A percentile compares a stretch with the other conserved stretches of the same genome.
phyloP scores from a whole-genome alignment of 2,797 vertebrate species.

The Tenualosa thibaudeaui region DNA sequence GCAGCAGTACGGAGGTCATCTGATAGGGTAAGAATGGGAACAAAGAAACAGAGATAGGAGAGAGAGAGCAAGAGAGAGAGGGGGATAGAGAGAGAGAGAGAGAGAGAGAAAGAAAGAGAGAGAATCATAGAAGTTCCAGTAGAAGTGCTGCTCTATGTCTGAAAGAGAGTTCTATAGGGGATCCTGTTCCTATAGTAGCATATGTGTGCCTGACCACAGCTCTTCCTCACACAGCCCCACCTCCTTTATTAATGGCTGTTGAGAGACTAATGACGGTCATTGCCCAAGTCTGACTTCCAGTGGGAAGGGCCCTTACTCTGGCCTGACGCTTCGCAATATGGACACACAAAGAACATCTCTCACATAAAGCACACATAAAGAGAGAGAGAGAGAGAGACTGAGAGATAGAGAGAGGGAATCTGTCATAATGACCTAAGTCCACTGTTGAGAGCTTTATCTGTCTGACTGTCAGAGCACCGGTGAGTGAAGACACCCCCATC shows the following conservation, averaged over 20 bases:
- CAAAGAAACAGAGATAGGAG: slow-evolving; percentile 7
- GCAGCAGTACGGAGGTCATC: slow-evolving; percentile 37
- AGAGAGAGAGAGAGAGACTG: background rate
- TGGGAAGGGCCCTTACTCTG: background rate
- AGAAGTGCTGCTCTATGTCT: background rate
- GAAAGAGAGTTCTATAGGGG: too few relatives aligned
- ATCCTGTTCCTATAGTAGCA: too few relatives aligned
- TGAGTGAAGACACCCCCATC: background rate
- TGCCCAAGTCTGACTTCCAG: background rate
- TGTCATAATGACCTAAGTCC: background rate
- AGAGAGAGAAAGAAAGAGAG: background rate
- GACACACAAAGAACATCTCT: background rate
- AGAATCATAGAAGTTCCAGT: background rate
- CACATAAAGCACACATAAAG: background rate
- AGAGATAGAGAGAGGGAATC: background rate
- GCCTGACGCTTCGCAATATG: background rate
- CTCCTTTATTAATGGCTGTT: background rate
- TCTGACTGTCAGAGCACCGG: background rate
- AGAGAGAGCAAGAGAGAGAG: slow-evolving; percentile 8
- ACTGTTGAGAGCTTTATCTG: background rate
- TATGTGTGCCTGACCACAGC: background rate
- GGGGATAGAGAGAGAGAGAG: background rate
- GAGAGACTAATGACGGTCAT: background rate
- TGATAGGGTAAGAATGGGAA: slow-evolving; percentile 40
- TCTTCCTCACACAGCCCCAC: background rate